Evolutionary conservation across 1,140 invertebrate genomes (phyloP).

Genomic region (Pseudomyrmex cubaensis): DNA sequence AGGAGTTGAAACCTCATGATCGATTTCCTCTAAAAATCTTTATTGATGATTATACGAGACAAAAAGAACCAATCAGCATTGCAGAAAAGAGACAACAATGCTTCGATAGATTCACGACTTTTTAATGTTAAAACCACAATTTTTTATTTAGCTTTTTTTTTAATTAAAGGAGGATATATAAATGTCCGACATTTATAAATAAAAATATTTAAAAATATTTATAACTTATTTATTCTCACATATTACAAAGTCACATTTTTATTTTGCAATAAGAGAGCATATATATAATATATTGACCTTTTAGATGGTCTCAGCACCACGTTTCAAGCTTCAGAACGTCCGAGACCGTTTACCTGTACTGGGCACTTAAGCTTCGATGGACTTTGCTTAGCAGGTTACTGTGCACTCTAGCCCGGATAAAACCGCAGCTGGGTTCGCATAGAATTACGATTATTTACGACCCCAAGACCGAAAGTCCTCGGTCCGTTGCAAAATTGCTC

Average conservation of each 20-base stretch:
- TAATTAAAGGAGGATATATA: too few relatives aligned
- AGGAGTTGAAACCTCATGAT: neutral
- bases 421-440: constrained; percentile 45
- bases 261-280: neutral
- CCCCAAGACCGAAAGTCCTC: constrained; percentile 24
- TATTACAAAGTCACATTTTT: too few relatives aligned
- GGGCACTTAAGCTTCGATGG: constrained; percentile 56
- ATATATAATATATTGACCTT: neutral
- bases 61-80: too few relatives aligned
- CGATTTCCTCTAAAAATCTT: constrained; percentile 17
- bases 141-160: too few relatives aligned
- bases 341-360: constrained; percentile 53
- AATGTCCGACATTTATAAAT: neutral
- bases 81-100: too few relatives aligned
- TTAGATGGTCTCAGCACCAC: constrained; percentile 6
- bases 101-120: too few relatives aligned
- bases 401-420: constrained; percentile 50
- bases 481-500: constrained; percentile 26
- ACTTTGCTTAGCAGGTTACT: constrained; percentile 32
- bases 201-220: neutral
- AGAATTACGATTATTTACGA: constrained; percentile 60
- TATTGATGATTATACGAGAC: neutral
- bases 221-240: neutral
- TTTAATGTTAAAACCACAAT: too few relatives aligned
- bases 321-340: constrained; percentile 13